Conservation (phyloP, 2,888 invertebrate species). For the Trypoxylon attenuatum region DNA sequence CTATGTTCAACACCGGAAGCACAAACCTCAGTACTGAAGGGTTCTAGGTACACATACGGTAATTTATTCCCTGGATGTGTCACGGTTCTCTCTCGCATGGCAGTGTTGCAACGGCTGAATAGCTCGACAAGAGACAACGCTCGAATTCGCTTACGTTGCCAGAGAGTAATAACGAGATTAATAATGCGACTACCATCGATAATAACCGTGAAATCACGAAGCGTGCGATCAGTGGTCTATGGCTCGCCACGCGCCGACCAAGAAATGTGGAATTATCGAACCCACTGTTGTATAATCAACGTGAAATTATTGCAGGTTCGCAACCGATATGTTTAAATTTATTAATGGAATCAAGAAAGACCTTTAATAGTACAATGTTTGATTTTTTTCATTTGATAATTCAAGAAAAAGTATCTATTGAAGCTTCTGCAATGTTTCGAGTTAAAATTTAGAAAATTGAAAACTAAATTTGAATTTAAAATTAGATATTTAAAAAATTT, state of each 20-base stretch:
- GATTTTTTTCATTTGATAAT: too few relatives aligned
- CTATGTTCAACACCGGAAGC: slow-evolving; percentile 23
- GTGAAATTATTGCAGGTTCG: too few relatives aligned
- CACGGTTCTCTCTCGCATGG: slow-evolving; percentile 18
- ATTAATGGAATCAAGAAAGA: too few relatives aligned
- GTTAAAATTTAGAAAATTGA: too few relatives aligned
- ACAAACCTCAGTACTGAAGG: too few relatives aligned
- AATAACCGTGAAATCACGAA: slow-evolving; percentile 52
- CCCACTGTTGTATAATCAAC: too few relatives aligned
- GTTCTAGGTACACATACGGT: too few relatives aligned
- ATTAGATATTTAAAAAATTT: too few relatives aligned
- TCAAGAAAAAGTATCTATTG: too few relatives aligned
- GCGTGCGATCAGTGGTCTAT: slow-evolving; percentile 30
- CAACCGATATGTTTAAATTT: background rate
- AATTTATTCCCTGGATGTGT: slow-evolving; percentile 35
- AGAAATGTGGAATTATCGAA: slow-evolving; percentile 4
- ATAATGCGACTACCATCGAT: slow-evolving; percentile 51
- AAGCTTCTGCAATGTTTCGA: too few relatives aligned
- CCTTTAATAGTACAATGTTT: too few relatives aligned
- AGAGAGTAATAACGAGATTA: slow-evolving; percentile 49
- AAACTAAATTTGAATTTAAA: too few relatives aligned
- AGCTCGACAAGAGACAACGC: slow-evolving; percentile 46
- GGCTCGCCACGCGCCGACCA: slow-evolving; percentile 13
- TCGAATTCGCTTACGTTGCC: slow-evolving; percentile 40
- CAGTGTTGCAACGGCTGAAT: slow-evolving; percentile 40